Percentiles rank a stretch among this genome's conserved stretches.
phyloP scores from a whole-genome alignment of 1,140 invertebrate species.

The Dendrolimus kikuchii region DNA sequence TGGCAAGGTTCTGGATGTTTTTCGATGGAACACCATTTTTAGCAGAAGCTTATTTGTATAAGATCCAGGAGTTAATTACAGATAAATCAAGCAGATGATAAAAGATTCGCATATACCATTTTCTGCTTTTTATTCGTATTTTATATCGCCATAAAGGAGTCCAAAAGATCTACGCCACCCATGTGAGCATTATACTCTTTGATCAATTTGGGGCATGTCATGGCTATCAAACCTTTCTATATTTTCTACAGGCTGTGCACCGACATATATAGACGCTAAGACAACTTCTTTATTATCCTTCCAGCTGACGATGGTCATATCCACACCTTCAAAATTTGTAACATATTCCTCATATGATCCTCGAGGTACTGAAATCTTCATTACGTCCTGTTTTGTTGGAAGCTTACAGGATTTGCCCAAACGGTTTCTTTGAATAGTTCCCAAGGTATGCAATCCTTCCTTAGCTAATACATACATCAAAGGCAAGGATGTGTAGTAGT shows the following conservation, averaged over 20 bases:
- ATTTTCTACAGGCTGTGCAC: slow-evolving; percentile 17
- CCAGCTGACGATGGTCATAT: slow-evolving; percentile 20
- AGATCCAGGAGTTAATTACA: too few species aligned
- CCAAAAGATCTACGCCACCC: too few species aligned
- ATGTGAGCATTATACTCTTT: slow-evolving; percentile 16
- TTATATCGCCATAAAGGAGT: slow-evolving; percentile 10
- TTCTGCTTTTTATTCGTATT: too few species aligned
- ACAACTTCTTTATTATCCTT: too few species aligned
- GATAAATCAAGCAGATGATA: slow-evolving; percentile 17
- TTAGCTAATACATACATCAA: slow-evolving; percentile 19
- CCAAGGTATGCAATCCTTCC: slow-evolving; percentile 17
- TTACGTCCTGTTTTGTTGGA: slow-evolving; percentile 13
- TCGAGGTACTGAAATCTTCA: slow-evolving; percentile 14
- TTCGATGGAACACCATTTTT: slow-evolving; percentile 9
- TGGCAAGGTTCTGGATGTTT: slow-evolving; percentile 12
- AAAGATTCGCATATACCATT: slow-evolving; percentile 14
- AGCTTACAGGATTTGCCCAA: slow-evolving; percentile 20
- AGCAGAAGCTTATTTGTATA: slow-evolving; percentile 11
- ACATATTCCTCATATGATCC: slow-evolving; percentile 21
- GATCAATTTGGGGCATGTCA: slow-evolving; percentile 13
- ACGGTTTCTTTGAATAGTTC: slow-evolving; percentile 5
- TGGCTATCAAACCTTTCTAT: slow-evolving; percentile 17
- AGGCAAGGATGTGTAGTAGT: slow-evolving; percentile 10
- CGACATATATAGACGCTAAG: too few species aligned
- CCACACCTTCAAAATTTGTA: slow-evolving; percentile 16